Evolutionary conservation across 64 coral and sea anemone genomes (phyloP), one percentile per base, ranked within the genome.

Genomic region (Montipora efflorescens): DNA sequence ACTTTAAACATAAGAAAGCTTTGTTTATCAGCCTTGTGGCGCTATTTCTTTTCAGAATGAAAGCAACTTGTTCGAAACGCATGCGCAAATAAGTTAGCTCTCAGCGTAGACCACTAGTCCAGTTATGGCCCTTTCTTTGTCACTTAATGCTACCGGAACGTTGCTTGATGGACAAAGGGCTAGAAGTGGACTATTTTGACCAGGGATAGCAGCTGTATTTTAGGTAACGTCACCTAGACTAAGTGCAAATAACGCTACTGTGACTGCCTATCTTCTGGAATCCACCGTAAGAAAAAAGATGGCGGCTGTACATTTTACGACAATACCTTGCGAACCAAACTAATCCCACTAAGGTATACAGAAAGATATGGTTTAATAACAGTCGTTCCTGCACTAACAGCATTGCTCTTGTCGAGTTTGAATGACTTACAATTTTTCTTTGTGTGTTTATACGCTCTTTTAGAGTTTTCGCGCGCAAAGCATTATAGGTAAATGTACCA

Each of bases 61-160:
- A 69, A 69, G 14, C 67, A 69, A 69, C 18, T 74, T 23, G 70
- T 21, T 22, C 10, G 19, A 4, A 23, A 22, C 70, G 70, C 70
- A 74, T 74, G 70, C 70, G 70, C 70, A 74, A 21, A 74, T 74
- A 25, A 74, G 70, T 74, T 74, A 74, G 19, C 70, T 5, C 28
- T 74, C 61, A 66, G 61, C 15, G 61, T 66, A 5, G 51, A 55
- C 51, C 51, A 55, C 51, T 55, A 55, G 51, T 55, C 51, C 51
- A 55, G 51, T 55, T 55, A 9, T 55, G 51, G 51, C 51, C 51
- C 51, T 55, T 9, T 55, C 51, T 55, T 9, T 5, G 51, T 9
- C 51, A 55, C 61, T 4, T 14, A 66, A 66, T 16, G 61, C 61
- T 66, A 66, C 61, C 7, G 61, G 9, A 66, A 66, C 61, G 6